These are phyloP conservation scores for Branchellion lobata DNA, from an alignment of 2,888 invertebrate genomes.

Conservation along the genomic window DNA sequence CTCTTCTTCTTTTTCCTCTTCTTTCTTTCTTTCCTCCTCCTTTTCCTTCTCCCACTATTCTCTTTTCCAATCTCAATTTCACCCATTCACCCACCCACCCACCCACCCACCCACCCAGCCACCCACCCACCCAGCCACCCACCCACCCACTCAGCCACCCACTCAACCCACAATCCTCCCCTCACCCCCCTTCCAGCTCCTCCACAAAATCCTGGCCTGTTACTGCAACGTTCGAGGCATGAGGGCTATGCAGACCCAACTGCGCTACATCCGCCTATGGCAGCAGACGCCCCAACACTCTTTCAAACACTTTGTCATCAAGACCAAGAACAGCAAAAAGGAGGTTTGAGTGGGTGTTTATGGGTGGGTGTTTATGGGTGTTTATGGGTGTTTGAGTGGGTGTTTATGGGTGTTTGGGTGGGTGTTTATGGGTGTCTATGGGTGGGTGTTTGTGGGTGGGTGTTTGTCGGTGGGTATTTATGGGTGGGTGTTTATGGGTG, in stretches of 20 bases:
- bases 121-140: background rate
- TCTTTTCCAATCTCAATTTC: too few species aligned
- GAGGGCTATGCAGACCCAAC: constrained; percentile 83
- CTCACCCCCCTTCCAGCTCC: constrained; percentile 62
- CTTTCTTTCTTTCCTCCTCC: constrained; percentile 1
- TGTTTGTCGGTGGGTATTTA: too few species aligned
- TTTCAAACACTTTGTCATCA: constrained; percentile 87
- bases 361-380: background rate
- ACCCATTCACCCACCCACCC: background rate
- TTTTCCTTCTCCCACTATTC: too few species aligned
- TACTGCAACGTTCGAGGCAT: constrained; percentile 93
- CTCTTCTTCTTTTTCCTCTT: too few species aligned
- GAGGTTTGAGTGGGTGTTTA: constrained; percentile 56
- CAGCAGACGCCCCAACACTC: constrained; percentile 94
- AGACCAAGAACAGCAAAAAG: constrained; percentile 69
- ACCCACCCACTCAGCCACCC: background rate
- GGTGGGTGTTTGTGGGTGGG: too few species aligned
- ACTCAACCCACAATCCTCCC: background rate
- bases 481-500: too few species aligned
- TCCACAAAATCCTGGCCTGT: constrained; percentile 88
- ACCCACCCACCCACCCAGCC: background rate
- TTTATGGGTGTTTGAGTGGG: too few species aligned
- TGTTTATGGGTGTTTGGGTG: too few species aligned
- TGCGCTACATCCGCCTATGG: constrained; percentile 97
- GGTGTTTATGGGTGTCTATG: too few species aligned